Evolutionary conservation across 2,113 vertebrate species (phyloP).

Genomic region (Neotragus moschatus): DNA sequence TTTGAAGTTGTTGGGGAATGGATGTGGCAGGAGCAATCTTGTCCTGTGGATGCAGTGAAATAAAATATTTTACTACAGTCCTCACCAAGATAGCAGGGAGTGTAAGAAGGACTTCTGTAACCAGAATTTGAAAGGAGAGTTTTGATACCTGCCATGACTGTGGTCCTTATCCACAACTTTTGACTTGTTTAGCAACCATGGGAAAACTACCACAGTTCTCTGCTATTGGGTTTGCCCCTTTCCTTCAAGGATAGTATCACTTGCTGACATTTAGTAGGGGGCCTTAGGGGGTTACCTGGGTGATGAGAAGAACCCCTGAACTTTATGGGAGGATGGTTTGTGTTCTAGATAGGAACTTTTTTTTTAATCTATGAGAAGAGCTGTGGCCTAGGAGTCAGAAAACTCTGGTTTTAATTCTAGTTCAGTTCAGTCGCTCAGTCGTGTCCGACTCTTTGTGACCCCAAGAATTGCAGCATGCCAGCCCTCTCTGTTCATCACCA

Average conservation of each 20-base stretch:
- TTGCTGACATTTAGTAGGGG: background rate
- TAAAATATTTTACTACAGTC: background rate
- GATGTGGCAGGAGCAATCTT: background rate
- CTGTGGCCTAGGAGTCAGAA: background rate
- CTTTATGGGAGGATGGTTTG: background rate
- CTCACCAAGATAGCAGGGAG: background rate
- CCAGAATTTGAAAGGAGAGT: background rate
- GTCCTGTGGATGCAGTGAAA: background rate
- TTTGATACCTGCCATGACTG: background rate
- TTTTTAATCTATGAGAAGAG: background rate
- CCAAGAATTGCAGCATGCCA: too few species aligned
- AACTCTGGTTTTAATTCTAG: background rate
- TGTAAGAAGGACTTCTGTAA: background rate
- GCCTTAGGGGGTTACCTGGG: background rate
- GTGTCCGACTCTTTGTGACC: rapidly evolving
- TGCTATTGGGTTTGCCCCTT: background rate
- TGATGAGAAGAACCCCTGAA: background rate
- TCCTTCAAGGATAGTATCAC: background rate
- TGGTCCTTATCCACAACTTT: background rate
- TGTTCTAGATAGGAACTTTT: background rate
- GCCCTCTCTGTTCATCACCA: too few species aligned
- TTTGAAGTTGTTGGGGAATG: background rate
- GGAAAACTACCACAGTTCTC: background rate
- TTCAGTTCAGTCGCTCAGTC: too few species aligned
- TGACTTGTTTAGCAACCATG: background rate